A percentile compares a stretch with the other conserved stretches of the same genome.
Conservation (phyloP, 1,140 invertebrate species). For the Musca vetustissima region DNA sequence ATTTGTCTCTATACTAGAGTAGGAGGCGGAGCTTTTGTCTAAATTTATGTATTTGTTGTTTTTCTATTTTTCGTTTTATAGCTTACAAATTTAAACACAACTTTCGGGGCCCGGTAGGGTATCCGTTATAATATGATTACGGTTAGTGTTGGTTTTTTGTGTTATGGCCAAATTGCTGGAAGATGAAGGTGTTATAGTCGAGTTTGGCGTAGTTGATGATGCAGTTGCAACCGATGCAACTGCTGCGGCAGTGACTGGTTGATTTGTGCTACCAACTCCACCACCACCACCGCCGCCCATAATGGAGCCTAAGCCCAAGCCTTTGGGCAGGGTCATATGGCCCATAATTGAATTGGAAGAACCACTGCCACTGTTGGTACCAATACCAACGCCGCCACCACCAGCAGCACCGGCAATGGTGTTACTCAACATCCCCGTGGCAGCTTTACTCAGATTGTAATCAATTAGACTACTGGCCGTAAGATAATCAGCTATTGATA, state of each 20-base stretch:
- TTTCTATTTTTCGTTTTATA: too few species aligned
- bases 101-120: conserved; percentile 74
- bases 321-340: conserved; percentile 51
- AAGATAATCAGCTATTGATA: conserved; percentile 49
- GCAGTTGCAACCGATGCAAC: too few species aligned
- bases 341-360: conserved; percentile 13
- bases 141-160: conserved; percentile 51
- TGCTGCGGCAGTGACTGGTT: neutral
- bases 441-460: conserved; percentile 48
- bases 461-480: conserved; percentile 53
- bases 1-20: neutral
- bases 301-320: conserved; percentile 38
- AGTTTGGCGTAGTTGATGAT: conserved; percentile 18
- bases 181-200: conserved; percentile 34
- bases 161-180: conserved; percentile 40
- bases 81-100: conserved; percentile 64
- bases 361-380: neutral
- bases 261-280: neutral
- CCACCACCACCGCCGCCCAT: conserved; percentile 30
- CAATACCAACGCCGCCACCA: neutral
- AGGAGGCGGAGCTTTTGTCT: neutral
- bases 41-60: too few species aligned
- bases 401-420: conserved; percentile 6
- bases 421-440: conserved; percentile 27
- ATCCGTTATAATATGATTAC: conserved; percentile 69